Evolutionary conservation across 2,113 vertebrate species (phyloP), one percentile per base, ranked within the genome.

Genomic region (Misgurnus anguillicaudatus): DNA sequence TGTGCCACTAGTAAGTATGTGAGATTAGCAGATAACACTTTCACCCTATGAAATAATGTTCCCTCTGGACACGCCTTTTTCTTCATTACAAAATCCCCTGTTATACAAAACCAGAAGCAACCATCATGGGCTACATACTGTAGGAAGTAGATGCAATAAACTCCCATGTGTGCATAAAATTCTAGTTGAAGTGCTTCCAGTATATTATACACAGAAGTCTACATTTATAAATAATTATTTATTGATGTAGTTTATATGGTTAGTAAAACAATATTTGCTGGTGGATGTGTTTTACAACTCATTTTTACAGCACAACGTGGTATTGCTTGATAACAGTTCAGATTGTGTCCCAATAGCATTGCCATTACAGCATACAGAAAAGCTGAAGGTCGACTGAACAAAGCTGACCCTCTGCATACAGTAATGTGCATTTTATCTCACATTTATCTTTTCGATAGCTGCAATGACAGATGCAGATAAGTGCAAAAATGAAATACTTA

Each of bases 321-420:
- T 55, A 69, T 38, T 47, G 36, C 69, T 61, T 83, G 88, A 89
- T 88, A 86, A 72, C 6, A 9, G 62, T 24, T 13, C 47, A 68
- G n/a, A 78, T 76, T 60, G 47, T 76, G 71, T 65, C 31, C 85
- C 80, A 73, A 65, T 57, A 55, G 10, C 53, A 42, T 60, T 21
- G 6, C n/a, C 55, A 62, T 45, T 87, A 87, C 84, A 82, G 79
- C 81, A 83, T 57, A 77, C 41, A 83, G 51, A 74, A 85, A 83
- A 83, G 85, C 65, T 84, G 81, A 90, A 86, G 83, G 88, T 90
- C 86, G 87, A 88, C 76, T 75, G 84, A 53, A 84, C 67, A 86
- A 69, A 64, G 82, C 82, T 78, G 75, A 84, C 74, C 55, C 24
- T 42, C 73, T 80, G 67, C 61, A 65, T 41, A 63, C 24, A 31